A percentile compares a stretch with the other conserved stretches of the same genome.
Conservation (phyloP, 53 echinoderm and acorn worm species). For the Temnopleurus reevesii region DNA sequence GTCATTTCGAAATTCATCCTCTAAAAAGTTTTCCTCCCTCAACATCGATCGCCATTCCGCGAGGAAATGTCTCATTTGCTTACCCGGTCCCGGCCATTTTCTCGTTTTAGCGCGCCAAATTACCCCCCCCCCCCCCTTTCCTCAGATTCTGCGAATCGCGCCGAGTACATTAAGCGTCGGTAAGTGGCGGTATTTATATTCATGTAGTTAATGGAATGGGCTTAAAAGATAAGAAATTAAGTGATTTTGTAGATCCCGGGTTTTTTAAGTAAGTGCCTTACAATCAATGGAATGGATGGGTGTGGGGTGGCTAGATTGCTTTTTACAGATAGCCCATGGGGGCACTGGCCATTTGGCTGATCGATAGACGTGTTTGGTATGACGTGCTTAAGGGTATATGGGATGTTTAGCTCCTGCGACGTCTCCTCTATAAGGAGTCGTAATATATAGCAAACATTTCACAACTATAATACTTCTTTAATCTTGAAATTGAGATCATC, state of each 20-base stretch:
- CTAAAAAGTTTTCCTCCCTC: constrained; percentile 55
- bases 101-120: constrained; percentile 39
- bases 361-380: constrained; percentile 53
- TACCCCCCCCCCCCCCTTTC: constrained; percentile 21
- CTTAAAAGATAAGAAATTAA: constrained; percentile 61
- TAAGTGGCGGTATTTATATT: constrained; percentile 48
- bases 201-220: constrained; percentile 61
- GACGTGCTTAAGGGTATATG: constrained; percentile 18
- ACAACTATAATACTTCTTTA: too few relatives aligned
- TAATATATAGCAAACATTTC: too few relatives aligned
- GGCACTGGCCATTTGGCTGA: constrained; percentile 44
- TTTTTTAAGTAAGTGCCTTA: constrained; percentile 51
- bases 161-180: constrained; percentile 16
- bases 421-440: too few relatives aligned
- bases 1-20: constrained; percentile 49
- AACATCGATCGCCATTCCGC: constrained; percentile 42
- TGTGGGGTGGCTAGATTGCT: constrained; percentile 49
- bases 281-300: constrained; percentile 50
- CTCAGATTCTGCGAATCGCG: constrained; percentile 2
- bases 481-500: too few relatives aligned
- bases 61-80: constrained; percentile 58
- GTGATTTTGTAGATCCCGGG: constrained; percentile 59
- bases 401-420: neutral
- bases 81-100: neutral
- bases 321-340: constrained; percentile 45